These are phyloP conservation scores for Varecia variegata DNA, from an alignment of 2,797 vertebrate genomes.

Conservation along the genomic window DNA sequence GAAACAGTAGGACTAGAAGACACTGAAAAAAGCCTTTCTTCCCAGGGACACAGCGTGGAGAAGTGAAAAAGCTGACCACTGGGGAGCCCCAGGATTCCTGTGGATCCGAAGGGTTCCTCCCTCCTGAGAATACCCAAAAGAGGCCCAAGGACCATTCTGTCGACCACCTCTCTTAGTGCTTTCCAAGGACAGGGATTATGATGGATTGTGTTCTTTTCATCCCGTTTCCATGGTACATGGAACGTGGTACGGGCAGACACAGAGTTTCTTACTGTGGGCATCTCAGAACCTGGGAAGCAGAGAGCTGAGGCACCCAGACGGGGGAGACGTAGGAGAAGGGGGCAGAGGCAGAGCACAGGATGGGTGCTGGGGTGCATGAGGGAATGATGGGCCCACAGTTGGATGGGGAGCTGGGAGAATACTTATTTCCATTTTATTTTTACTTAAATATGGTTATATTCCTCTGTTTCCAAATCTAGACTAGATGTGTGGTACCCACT, in stretches of 20 bases:
- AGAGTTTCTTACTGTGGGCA: neutral
- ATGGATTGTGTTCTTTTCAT: neutral
- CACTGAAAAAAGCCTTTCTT: neutral
- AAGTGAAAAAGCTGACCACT: neutral
- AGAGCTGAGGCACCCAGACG: neutral
- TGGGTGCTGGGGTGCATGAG: neutral
- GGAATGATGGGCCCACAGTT: neutral
- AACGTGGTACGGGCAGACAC: neutral
- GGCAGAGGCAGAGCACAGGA: neutral
- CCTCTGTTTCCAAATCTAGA: neutral
- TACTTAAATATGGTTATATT: neutral
- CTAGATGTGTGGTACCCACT: neutral
- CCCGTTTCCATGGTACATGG: no score
- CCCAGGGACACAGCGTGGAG: neutral
- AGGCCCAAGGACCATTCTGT: neutral
- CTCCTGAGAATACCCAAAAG: neutral
- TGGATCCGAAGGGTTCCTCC: neutral
- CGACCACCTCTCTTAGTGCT: neutral
- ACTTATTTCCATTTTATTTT: neutral
- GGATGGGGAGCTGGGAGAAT: neutral
- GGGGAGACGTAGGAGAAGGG: accelerated
- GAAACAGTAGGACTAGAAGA: neutral
- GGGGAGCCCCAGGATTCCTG: neutral
- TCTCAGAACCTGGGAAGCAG: neutral
- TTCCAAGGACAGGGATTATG: neutral